Conservation (phyloP, 2,888 invertebrate genomes). For the Hyles lineata region DNA sequence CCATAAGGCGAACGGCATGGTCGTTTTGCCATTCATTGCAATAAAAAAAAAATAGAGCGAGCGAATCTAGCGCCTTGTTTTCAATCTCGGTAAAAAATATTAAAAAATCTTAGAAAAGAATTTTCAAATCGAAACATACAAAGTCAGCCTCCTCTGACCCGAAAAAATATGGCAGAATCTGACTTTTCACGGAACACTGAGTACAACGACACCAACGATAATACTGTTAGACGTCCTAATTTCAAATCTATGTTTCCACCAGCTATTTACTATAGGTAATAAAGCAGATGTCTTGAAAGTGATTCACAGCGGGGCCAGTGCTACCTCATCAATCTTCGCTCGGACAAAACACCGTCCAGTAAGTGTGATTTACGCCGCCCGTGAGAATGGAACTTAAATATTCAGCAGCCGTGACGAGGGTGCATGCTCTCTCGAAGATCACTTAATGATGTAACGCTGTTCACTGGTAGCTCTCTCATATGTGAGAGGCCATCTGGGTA, state of each 20-base stretch:
- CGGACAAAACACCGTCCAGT: slow-evolving; percentile 36
- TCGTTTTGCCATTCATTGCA: no score
- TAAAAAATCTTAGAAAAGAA: no score
- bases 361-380: slow-evolving; percentile 45
- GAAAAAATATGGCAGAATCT: no score
- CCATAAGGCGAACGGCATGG: no score
- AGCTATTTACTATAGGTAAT: neutral
- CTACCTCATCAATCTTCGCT: slow-evolving; percentile 20
- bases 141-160: no score
- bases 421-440: slow-evolving; percentile 9
- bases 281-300: slow-evolving; percentile 21
- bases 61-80: no score
- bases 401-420: slow-evolving; percentile 36
- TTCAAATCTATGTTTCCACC: neutral
- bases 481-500: no score
- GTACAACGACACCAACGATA: neutral
- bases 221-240: neutral
- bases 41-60: no score
- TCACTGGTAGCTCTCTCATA: no score
- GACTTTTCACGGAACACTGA: no score
- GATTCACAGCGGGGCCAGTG: slow-evolving; percentile 21
- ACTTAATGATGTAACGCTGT: slow-evolving; percentile 24
- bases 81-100: no score
- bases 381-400: slow-evolving; percentile 39
- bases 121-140: no score